Conservation (phyloP, 2,113 vertebrate species). For the Tinamus guttatus region DNA sequence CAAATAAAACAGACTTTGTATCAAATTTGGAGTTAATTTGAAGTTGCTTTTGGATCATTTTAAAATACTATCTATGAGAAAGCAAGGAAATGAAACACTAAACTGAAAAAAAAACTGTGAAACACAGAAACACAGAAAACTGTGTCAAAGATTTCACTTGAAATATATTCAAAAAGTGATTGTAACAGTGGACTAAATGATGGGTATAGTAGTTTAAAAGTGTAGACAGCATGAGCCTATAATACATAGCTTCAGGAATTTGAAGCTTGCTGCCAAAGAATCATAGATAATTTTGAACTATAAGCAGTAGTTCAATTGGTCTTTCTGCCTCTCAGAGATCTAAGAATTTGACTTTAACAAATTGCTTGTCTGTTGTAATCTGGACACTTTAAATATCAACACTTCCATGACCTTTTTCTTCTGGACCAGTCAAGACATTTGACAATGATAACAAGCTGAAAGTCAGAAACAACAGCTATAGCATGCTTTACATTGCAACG, state of each 20-base stretch:
- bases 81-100: not conserved
- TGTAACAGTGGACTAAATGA: not conserved
- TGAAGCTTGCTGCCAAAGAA: not conserved
- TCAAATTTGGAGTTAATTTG: not conserved
- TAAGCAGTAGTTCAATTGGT: not conserved
- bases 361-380: not conserved
- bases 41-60: not conserved
- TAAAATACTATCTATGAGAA: not conserved
- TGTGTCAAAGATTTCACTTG: not conserved
- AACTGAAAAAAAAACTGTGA: not conserved
- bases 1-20: not conserved
- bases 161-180: not conserved
- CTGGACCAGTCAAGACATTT: not conserved
- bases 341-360: not conserved
- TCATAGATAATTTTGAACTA: not conserved
- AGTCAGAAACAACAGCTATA: not conserved
- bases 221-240: not conserved
- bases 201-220: not conserved
- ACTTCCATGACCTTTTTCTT: not conserved
- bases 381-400: not conserved
- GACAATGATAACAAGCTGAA: not conserved
- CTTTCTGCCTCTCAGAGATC: not conserved
- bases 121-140: too few species aligned
- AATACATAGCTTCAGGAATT: not conserved
- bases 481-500: not conserved